These are phyloP conservation scores for Euspilapteryx auroguttella DNA, from an alignment of 2,888 invertebrate species.

Conservation along the genomic window DNA sequence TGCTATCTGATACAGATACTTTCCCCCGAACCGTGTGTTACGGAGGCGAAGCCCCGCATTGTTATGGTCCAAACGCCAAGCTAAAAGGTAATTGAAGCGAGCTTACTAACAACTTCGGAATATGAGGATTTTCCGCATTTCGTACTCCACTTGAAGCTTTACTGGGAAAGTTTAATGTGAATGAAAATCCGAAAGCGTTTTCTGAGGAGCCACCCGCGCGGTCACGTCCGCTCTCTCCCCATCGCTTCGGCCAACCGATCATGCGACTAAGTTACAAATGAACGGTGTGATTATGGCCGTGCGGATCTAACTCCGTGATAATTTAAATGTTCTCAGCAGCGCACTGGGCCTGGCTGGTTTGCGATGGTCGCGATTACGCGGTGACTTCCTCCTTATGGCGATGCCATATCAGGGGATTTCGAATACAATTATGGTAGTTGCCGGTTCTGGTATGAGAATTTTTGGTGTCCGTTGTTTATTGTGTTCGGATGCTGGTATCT, in stretches of 20 bases:
- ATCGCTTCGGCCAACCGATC: too few relatives aligned
- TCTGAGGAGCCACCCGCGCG: too few relatives aligned
- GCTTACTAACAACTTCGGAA: too few relatives aligned
- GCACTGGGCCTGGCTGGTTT: constrained; percentile 16
- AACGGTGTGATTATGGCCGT: constrained; percentile 53
- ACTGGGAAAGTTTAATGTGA: too few relatives aligned
- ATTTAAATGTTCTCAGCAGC: constrained; percentile 53
- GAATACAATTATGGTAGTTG: constrained; percentile 37
- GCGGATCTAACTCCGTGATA: constrained; percentile 51
- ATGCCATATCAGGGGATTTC: constrained; percentile 35
- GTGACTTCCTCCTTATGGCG: constrained; percentile 45
- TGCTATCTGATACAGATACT: constrained; percentile 53
- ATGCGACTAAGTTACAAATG: constrained; percentile 41
- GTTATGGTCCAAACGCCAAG: too few relatives aligned
- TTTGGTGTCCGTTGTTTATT: constrained; percentile 4
- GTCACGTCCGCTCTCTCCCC: too few relatives aligned
- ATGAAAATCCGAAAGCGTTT: too few relatives aligned
- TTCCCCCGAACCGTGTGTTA: constrained; percentile 22
- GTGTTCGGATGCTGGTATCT: too few relatives aligned
- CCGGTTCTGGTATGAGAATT: constrained; percentile 5
- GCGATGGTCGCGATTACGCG: constrained; percentile 43
- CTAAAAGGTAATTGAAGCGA: too few relatives aligned
- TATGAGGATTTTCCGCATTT: too few relatives aligned
- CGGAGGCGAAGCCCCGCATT: neutral
- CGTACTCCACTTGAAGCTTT: too few relatives aligned